A percentile compares a stretch with the other conserved stretches of the same genome.
phyloP scores from a whole-genome alignment of 2,797 vertebrate genomes.

The Oreochromis mossambicus region DNA sequence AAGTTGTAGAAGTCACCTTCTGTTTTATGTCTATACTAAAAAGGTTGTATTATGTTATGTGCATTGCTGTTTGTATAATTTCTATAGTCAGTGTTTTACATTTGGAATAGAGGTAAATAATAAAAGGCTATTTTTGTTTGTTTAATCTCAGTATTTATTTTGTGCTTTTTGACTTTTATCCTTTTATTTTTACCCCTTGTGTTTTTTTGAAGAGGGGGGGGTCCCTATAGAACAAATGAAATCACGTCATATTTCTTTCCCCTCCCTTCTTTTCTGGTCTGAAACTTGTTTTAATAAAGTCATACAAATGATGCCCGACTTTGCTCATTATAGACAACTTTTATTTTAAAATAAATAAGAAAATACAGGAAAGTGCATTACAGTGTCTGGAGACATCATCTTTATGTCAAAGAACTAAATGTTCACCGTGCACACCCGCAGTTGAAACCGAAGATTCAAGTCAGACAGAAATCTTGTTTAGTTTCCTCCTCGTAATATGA shows the following conservation, averaged over 20 bases:
- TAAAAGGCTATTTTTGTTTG: constrained; percentile 5
- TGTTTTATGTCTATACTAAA: constrained; percentile 58
- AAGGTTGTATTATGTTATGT: constrained; percentile 16
- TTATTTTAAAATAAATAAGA: constrained; percentile 70
- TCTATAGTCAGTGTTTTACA: constrained; percentile 32
- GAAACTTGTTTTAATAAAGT: constrained; percentile 67
- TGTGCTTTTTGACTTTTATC: constrained; percentile 27
- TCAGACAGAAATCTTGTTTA: background rate
- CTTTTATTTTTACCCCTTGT: background rate
- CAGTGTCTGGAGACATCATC: constrained; percentile 14
- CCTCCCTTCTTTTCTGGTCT: background rate
- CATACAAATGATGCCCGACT: background rate
- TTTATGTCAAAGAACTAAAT: background rate
- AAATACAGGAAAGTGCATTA: constrained; percentile 61
- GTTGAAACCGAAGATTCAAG: background rate
- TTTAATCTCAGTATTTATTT: constrained; percentile 31
- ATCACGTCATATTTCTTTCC: background rate
- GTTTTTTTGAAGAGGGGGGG: background rate
- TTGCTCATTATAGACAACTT: constrained; percentile 24
- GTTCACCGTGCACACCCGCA: background rate
- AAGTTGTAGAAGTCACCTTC: constrained; percentile 37
- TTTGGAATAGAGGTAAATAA: constrained; percentile 53
- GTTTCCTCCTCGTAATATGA: background rate
- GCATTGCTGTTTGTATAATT: constrained; percentile 46
- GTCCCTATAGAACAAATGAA: background rate